Conservation (phyloP, 2,797 vertebrate species). For the Smutsia gigantea region DNA sequence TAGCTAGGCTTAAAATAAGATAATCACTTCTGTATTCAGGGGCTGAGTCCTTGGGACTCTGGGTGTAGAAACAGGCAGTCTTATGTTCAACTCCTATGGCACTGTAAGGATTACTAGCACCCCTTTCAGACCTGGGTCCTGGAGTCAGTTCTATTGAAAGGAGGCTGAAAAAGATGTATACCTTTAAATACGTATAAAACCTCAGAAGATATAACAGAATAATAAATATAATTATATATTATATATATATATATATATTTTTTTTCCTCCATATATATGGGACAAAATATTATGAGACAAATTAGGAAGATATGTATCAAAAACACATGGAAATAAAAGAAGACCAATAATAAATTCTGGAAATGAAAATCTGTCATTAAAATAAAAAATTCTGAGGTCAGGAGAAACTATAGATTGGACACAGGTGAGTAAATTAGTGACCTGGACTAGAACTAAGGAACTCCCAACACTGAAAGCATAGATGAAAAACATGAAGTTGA, state of each 20-base stretch:
- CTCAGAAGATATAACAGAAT: background rate
- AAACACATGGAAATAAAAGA: background rate
- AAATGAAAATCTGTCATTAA: background rate
- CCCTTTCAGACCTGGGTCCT: background rate
- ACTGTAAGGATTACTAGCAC: background rate
- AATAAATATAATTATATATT: background rate
- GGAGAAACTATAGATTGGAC: background rate
- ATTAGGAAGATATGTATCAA: background rate
- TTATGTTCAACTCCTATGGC: background rate
- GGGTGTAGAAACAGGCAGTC: background rate
- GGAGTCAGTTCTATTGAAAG: background rate
- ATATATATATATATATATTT: background rate
- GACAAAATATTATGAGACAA: background rate
- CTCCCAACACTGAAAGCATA: background rate
- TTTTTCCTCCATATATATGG: background rate
- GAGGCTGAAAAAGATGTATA: background rate
- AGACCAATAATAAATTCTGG: background rate
- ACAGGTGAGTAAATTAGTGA: background rate
- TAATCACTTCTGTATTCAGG: background rate
- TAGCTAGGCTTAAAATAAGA: constrained; percentile 10
- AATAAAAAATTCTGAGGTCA: background rate
- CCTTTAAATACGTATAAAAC: background rate
- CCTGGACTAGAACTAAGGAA: background rate
- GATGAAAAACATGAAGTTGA: background rate
- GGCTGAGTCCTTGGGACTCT: background rate